Evolutionary conservation across 2,888 invertebrate species (phyloP).

Genomic region (Aplocera efformata): DNA sequence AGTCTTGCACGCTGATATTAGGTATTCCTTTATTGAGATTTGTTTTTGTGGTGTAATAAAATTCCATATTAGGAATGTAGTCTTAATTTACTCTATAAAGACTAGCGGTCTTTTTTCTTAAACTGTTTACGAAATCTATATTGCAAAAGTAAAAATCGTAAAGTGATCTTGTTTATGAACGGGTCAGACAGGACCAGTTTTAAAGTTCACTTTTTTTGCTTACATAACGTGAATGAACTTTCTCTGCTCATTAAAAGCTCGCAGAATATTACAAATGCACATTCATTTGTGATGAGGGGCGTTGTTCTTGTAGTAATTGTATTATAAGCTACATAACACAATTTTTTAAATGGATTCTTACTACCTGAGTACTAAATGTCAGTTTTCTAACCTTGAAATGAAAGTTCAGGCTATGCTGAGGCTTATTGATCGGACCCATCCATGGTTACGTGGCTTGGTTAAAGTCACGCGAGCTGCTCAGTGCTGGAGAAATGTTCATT

Average conservation of each 20-base stretch:
- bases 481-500: constrained; percentile 44
- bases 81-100: no score
- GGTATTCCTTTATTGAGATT: constrained; percentile 7
- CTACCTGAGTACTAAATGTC: constrained; percentile 3
- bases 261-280: constrained; percentile 1
- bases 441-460: constrained; percentile 41
- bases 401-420: constrained; percentile 40
- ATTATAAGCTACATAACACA: no score
- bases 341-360: constrained; percentile 1
- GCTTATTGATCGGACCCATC: constrained; percentile 53
- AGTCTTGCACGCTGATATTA: constrained; percentile 2
- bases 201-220: constrained; percentile 24
- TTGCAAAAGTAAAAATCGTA: constrained; percentile 25
- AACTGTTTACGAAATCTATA: constrained; percentile 18
- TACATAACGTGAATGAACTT: constrained; percentile 25
- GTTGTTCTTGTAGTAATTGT: no score
- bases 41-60: constrained; percentile 15
- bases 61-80: constrained; percentile 15
- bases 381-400: constrained; percentile 44
- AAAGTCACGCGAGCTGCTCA: constrained; percentile 60
- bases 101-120: no score
- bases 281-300: not conserved
- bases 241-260: constrained; percentile 19
- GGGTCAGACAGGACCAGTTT: constrained; percentile 28
- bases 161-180: constrained; percentile 21